A percentile compares a stretch with the other conserved stretches of the same genome.
These are phyloP conservation scores for Ptycholaimellus sp. DNA, from an alignment of 2,888 invertebrate species.

Conservation along the genomic window DNA sequence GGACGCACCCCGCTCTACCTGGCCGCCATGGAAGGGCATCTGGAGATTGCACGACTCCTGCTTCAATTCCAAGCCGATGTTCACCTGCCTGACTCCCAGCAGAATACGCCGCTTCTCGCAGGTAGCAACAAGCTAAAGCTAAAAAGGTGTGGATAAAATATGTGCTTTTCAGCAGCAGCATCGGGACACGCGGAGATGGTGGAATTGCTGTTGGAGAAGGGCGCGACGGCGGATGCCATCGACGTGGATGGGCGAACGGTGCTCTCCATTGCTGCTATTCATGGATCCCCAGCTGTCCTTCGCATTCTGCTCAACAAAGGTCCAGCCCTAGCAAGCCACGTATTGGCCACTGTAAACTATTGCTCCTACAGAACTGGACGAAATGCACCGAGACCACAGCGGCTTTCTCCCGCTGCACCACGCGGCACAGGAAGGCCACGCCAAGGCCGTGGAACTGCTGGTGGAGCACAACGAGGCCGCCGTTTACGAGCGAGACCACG, in stretches of 20 bases:
- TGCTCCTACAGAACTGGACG: too few relatives aligned
- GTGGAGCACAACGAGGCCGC: background rate
- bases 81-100: conserved; percentile 55
- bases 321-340: too few relatives aligned
- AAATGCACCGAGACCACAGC: conserved; percentile 50
- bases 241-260: conserved; percentile 74
- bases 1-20: conserved; percentile 63
- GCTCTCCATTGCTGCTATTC: conserved; percentile 31
- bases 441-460: conserved; percentile 40
- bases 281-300: conserved; percentile 4
- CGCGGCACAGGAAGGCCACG: conserved; percentile 72
- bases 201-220: conserved; percentile 9
- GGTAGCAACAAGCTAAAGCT: too few relatives aligned
- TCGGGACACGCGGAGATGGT: conserved; percentile 24
- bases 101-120: conserved; percentile 46
- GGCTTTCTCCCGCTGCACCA: conserved; percentile 90
- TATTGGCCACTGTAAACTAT: too few relatives aligned
- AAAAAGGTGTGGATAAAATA: too few relatives aligned
- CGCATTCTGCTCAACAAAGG: background rate
- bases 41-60: conserved; percentile 66
- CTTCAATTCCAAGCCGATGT: conserved; percentile 75
- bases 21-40: conserved; percentile 70
- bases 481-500: conserved; percentile 40
- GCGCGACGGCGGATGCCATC: conserved; percentile 63
- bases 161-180: too few relatives aligned